A percentile compares a stretch with the other conserved stretches of the same genome.
Evolutionary conservation across 2,888 invertebrate genomes (phyloP).

Genomic region (Drosophila peninsularis): DNA sequence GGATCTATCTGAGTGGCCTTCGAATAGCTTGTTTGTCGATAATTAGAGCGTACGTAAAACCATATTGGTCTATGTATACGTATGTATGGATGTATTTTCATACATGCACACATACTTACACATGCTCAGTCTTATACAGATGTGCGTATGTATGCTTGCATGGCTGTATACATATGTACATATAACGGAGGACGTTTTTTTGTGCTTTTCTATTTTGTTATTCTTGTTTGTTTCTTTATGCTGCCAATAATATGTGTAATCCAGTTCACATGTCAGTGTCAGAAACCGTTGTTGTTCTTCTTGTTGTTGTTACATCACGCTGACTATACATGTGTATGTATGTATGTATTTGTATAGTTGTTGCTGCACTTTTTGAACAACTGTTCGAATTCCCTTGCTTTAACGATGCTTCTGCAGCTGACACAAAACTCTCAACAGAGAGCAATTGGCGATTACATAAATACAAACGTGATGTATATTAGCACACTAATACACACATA

Average conservation of each 20-base stretch:
- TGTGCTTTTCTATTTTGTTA: conserved; percentile 15
- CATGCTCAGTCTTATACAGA: neutral
- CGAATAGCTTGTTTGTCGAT: conserved; percentile 54
- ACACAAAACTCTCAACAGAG: conserved; percentile 15
- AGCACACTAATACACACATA: conserved; percentile 9
- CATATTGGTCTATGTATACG: conserved; percentile 1
- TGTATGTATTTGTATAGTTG: conserved; percentile 2
- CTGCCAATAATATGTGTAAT: conserved; percentile 39
- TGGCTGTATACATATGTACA: neutral
- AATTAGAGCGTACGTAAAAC: conserved; percentile 48
- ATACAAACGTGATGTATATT: conserved; percentile 2
- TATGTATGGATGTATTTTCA: too few species aligned
- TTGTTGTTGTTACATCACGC: conserved; percentile 41
- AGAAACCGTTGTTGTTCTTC: conserved; percentile 27
- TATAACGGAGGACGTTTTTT: conserved; percentile 16
- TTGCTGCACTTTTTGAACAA: conserved; percentile 13
- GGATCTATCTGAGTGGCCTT: conserved; percentile 33
- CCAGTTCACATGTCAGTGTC: conserved; percentile 54
- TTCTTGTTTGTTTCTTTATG: conserved; percentile 24
- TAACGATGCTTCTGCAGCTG: conserved; percentile 3
- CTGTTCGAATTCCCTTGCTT: conserved; percentile 1
- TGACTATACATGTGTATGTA: neutral
- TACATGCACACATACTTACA: neutral
- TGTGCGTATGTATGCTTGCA: neutral
- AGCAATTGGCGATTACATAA: conserved; percentile 16